These are phyloP conservation scores for Caerostris extrusa DNA, from an alignment of 1,140 invertebrate species.

Conservation along the genomic window DNA sequence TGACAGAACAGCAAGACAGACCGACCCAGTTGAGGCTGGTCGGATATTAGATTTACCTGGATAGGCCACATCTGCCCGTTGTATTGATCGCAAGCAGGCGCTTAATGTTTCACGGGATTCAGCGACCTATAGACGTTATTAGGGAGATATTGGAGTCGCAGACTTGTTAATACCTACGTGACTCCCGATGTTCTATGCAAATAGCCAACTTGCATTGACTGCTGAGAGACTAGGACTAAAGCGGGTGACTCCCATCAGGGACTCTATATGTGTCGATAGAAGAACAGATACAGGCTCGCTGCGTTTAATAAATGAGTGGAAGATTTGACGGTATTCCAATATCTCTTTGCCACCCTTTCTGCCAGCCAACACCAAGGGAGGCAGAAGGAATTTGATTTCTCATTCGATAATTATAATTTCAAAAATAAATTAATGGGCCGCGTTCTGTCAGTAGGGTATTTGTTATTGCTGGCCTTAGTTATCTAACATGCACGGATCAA, in stretches of 20 bases:
- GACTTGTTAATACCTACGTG: slow-evolving; percentile 77
- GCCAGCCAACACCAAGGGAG: neutral
- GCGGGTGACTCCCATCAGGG: slow-evolving; percentile 45
- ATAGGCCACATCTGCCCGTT: slow-evolving; percentile 67
- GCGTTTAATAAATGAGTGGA: slow-evolving; percentile 47
- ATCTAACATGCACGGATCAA: neutral
- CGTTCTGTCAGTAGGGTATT: neutral
- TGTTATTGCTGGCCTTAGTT: neutral
- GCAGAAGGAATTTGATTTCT: slow-evolving; percentile 46
- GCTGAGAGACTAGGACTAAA: slow-evolving; percentile 39
- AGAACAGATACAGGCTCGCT: slow-evolving; percentile 64
- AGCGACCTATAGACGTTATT: slow-evolving; percentile 74
- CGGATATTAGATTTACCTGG: slow-evolving; percentile 76
- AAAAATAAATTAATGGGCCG: slow-evolving; percentile 52
- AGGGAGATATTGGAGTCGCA: slow-evolving; percentile 74
- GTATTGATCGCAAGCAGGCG: slow-evolving; percentile 67
- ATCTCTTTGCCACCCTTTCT: neutral
- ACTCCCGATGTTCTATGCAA: slow-evolving; percentile 76
- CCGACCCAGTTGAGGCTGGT: slow-evolving; percentile 42
- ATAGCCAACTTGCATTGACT: slow-evolving; percentile 73
- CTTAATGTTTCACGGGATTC: slow-evolving; percentile 75
- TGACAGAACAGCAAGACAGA: slow-evolving; percentile 73
- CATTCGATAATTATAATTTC: slow-evolving; percentile 47
- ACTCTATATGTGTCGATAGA: slow-evolving; percentile 64
- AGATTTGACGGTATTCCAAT: slow-evolving; percentile 51